Percentiles rank a stretch among this genome's conserved stretches.
Evolutionary conservation across 1,140 invertebrate species (phyloP).

Genomic region (Artemia franciscana): DNA sequence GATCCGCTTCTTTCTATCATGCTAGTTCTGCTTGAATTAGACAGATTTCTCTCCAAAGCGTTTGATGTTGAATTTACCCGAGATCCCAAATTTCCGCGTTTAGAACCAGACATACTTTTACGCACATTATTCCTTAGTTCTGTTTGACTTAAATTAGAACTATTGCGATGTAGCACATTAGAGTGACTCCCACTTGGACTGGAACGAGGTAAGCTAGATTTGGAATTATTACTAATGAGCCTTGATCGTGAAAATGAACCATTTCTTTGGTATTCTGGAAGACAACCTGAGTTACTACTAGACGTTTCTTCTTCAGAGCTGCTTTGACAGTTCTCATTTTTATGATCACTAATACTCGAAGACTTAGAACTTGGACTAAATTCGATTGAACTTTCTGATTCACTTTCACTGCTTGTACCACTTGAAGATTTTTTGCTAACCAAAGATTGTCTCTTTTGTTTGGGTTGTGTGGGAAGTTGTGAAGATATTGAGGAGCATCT

Average conservation of each 20-base stretch:
- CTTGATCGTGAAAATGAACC: neutral
- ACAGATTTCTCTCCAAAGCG: neutral
- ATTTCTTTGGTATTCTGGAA: neutral
- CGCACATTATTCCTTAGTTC: neutral
- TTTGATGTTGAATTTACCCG: neutral
- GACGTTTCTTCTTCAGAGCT: neutral
- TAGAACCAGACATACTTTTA: neutral
- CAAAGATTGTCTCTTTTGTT: neutral
- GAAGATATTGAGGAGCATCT: neutral
- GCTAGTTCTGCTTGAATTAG: neutral
- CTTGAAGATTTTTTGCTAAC: neutral
- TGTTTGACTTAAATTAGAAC: neutral
- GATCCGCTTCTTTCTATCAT: neutral
- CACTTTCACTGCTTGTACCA: neutral
- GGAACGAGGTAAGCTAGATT: neutral
- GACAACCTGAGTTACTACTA: neutral
- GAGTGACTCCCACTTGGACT: neutral
- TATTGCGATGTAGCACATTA: neutral
- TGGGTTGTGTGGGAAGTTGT: neutral
- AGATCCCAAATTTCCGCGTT: neutral
- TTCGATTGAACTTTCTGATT: neutral
- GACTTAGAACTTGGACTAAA: neutral
- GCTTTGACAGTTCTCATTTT: too few relatives aligned
- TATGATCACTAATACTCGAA: too few relatives aligned
- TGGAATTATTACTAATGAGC: neutral